Conservation (phyloP, 2,797 vertebrate species). For the Falco columbarius region DNA sequence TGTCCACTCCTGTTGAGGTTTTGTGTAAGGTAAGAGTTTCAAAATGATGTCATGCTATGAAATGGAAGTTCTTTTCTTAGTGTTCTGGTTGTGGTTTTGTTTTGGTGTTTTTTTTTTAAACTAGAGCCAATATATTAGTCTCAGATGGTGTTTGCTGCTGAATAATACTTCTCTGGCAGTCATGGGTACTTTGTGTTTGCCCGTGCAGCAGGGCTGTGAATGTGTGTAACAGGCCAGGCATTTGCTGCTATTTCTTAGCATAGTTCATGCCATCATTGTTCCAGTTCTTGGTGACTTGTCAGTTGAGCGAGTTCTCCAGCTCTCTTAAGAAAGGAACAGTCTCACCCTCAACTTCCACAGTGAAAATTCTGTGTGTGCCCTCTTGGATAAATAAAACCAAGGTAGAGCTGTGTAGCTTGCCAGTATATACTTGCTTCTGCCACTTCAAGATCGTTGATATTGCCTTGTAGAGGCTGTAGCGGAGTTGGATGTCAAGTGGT, state of each 20-base stretch:
- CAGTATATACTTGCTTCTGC: not conserved
- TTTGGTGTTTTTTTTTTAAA: not conserved
- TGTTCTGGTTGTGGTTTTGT: not conserved
- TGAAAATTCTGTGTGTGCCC: not conserved
- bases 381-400: not conserved
- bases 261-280: not conserved
- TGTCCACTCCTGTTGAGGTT: conserved; percentile 99
- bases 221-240: not conserved
- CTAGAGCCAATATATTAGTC: not conserved
- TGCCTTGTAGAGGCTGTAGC: not conserved
- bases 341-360: not conserved
- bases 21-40: conserved; percentile 92
- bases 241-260: not conserved
- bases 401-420: not conserved
- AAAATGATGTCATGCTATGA: conserved; percentile 19
- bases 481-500: not conserved
- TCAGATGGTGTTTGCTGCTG: not conserved
- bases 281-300: not conserved
- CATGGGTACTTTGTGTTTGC: not conserved
- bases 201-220: not conserved
- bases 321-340: not conserved
- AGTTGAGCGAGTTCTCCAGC: not conserved
- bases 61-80: not conserved
- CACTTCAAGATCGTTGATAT: not conserved
- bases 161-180: conserved; percentile 15